Conservation (phyloP, 2,888 invertebrate genomes). For the Altica lythri region DNA sequence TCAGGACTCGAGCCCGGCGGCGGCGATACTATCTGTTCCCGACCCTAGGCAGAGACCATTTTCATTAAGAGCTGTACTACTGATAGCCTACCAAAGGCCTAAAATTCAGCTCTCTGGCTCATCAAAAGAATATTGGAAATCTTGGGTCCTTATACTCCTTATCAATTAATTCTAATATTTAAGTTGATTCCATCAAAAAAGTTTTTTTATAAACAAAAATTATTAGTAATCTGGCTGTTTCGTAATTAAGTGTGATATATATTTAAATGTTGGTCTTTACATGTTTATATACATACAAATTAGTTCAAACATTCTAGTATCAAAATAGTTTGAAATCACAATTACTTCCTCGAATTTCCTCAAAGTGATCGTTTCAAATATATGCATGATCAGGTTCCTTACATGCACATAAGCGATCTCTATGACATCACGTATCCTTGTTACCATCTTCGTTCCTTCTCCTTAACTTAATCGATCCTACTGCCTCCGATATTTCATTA, state of each 20-base stretch:
- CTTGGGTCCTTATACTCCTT: too few species aligned
- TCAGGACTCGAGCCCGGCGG: conserved; percentile 39
- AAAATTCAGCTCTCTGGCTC: conserved; percentile 19
- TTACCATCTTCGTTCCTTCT: conserved; percentile 12
- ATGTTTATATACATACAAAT: too few species aligned
- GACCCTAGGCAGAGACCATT: conserved; percentile 49
- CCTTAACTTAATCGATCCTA: conserved; percentile 17
- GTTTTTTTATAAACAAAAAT: too few species aligned
- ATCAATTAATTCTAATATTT: too few species aligned
- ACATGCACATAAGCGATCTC: conserved; percentile 18
- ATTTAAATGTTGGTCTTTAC: too few species aligned
- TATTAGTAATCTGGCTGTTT: too few species aligned
- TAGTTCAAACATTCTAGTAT: too few species aligned
- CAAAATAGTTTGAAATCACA: conserved; percentile 11
- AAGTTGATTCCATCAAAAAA: too few species aligned
- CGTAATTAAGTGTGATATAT: too few species aligned
- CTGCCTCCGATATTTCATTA: conserved; percentile 19
- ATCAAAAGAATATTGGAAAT: conserved; percentile 30
- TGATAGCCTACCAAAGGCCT: conserved; percentile 31
- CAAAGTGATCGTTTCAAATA: conserved; percentile 12
- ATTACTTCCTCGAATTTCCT: conserved; percentile 14
- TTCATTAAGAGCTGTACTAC: conserved; percentile 53
- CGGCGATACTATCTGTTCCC: conserved; percentile 48
- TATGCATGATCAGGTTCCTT: conserved; percentile 25
- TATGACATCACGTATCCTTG: background rate